phyloP scores from a whole-genome alignment of 1,140 invertebrate species.

The Chionoecetes opilio region DNA sequence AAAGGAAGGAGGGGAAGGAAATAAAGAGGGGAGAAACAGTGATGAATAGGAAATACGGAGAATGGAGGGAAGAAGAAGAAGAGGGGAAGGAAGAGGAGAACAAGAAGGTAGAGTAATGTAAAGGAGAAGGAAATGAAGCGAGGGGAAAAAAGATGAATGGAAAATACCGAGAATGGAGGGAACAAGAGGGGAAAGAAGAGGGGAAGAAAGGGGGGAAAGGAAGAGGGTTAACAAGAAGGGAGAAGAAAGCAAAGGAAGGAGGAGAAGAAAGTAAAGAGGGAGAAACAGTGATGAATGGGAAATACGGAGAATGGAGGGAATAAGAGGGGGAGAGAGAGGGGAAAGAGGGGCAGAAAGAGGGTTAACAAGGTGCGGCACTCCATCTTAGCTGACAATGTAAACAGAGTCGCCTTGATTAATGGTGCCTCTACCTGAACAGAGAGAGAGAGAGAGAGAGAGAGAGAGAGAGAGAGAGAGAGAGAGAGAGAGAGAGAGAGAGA shows the following conservation, averaged over 20 bases:
- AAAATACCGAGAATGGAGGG: neutral
- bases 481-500: neutral
- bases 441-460: slow-evolving; percentile 27
- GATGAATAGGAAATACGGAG: neutral
- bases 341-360: neutral
- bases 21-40: neutral
- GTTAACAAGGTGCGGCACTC: neutral
- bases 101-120: neutral
- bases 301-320: no score
- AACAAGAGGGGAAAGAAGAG: neutral
- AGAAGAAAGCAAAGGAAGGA: neutral
- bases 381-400: slow-evolving; percentile 9
- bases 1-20: neutral
- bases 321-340: neutral
- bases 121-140: neutral
- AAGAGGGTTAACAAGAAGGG: neutral
- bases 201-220: neutral
- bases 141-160: neutral
- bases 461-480: slow-evolving; percentile 27
- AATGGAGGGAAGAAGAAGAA: neutral
- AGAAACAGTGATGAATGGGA: no score
- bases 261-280: neutral
- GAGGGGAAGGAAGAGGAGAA: neutral
- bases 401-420: slow-evolving; percentile 29
- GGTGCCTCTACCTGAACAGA: slow-evolving; percentile 1